Conservation (phyloP, 2,888 invertebrate species). For the Oxycera nigricornis region DNA sequence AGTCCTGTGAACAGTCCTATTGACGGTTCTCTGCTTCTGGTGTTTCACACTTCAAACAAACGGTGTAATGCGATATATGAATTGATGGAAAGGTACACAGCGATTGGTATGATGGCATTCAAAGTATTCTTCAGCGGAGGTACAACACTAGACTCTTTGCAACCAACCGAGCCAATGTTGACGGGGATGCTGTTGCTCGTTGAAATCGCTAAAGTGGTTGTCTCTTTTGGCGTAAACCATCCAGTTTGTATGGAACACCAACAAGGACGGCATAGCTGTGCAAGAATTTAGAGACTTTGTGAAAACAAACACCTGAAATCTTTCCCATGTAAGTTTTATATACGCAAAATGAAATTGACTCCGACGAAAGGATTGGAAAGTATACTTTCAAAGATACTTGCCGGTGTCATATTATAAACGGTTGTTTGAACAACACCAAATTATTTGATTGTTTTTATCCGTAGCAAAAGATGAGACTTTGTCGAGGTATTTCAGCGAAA, state of each 20-base stretch:
- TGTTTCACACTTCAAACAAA: slow-evolving; percentile 39
- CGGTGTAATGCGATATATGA: slow-evolving; percentile 39
- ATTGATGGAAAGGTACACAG: slow-evolving; percentile 34
- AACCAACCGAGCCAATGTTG: slow-evolving; percentile 6
- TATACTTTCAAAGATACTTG: not conserved
- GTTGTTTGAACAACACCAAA: not conserved
- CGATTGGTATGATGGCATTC: not conserved
- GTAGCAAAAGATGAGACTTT: too few relatives aligned
- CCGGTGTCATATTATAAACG: not conserved
- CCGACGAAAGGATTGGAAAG: slow-evolving; percentile 18
- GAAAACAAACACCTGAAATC: slow-evolving; percentile 37
- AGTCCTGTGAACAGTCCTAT: not conserved
- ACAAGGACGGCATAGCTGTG: not conserved
- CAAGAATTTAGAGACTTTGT: slow-evolving; percentile 17
- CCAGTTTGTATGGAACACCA: not conserved
- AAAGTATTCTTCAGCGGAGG: slow-evolving; percentile 14
- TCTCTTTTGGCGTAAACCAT: not conserved
- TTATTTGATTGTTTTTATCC: not conserved
- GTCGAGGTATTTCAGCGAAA: too few relatives aligned
- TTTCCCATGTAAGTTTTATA: not conserved
- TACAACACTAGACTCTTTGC: not conserved
- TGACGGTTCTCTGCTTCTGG: not conserved
- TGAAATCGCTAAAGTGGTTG: slow-evolving; percentile 26
- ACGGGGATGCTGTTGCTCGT: not conserved
- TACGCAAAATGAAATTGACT: slow-evolving; percentile 22